Conservation (phyloP, 2,797 vertebrate species). For the Chromobotia macracanthus region DNA sequence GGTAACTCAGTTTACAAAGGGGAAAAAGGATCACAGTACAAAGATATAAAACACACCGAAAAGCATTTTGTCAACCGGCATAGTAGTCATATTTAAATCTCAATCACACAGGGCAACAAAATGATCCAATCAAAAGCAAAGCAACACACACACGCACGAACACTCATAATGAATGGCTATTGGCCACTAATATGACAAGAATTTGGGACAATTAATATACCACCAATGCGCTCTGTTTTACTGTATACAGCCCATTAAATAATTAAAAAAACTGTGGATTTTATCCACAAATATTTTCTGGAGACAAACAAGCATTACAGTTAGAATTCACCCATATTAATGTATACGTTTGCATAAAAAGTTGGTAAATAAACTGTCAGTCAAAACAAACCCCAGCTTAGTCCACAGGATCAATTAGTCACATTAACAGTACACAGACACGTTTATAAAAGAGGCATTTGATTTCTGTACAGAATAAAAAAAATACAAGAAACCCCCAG, state of each 20-base stretch:
- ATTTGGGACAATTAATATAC: neutral
- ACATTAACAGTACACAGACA: slow-evolving; percentile 31
- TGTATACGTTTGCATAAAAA: slow-evolving; percentile 25
- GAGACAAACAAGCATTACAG: slow-evolving; percentile 8
- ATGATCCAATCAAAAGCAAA: neutral
- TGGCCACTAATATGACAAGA: neutral
- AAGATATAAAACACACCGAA: slow-evolving; percentile 38
- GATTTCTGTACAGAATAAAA: slow-evolving; percentile 12
- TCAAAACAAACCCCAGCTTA: slow-evolving; percentile 36
- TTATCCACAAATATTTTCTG: slow-evolving; percentile 10
- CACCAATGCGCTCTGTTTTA: neutral
- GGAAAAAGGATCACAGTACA: slow-evolving; percentile 32
- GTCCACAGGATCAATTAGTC: slow-evolving; percentile 48
- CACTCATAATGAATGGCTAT: slow-evolving; percentile 36
- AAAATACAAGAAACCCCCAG: slow-evolving; percentile 5
- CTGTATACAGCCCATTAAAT: slow-evolving; percentile 3
- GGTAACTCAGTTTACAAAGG: neutral
- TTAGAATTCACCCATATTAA: slow-evolving; percentile 21
- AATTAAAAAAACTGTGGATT: slow-evolving; percentile 18
- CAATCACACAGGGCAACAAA: neutral
- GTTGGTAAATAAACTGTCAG: slow-evolving; percentile 15
- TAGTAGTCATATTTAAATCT: slow-evolving; percentile 42
- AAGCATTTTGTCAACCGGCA: slow-evolving; percentile 55
- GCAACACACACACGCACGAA: slow-evolving; percentile 47
- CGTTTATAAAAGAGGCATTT: neutral